Conservation (phyloP, 2,113 vertebrate genomes). For the Xiphias gladius region DNA sequence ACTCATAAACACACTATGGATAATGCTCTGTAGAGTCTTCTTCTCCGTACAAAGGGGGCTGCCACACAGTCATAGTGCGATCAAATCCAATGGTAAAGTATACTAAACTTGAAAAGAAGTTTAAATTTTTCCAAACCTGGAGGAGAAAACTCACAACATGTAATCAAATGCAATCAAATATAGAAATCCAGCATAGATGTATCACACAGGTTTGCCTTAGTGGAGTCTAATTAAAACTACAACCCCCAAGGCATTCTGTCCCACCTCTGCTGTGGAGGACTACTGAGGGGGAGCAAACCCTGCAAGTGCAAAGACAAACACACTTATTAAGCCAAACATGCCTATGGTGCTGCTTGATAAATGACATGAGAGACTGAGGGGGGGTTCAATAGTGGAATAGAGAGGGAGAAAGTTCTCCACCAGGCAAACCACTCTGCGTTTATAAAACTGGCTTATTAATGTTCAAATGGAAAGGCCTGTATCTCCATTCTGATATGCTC, state of each 20-base stretch:
- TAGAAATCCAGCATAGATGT: constrained; percentile 41
- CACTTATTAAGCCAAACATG: constrained; percentile 77
- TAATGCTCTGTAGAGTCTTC: constrained; percentile 13
- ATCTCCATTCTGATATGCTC: constrained; percentile 63
- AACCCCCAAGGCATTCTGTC: constrained; percentile 67
- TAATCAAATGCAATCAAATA: constrained; percentile 73
- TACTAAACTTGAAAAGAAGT: constrained; percentile 22
- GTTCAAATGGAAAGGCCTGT: constrained; percentile 66
- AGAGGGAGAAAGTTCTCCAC: constrained; percentile 48
- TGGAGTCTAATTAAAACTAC: constrained; percentile 76
- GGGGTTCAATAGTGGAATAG: constrained; percentile 33
- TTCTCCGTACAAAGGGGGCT: constrained; percentile 21
- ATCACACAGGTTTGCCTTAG: constrained; percentile 57
- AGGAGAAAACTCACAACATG: constrained; percentile 52
- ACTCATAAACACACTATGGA: constrained; percentile 6
- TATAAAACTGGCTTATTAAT: constrained; percentile 76
- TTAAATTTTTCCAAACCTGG: constrained; percentile 25
- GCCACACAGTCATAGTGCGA: constrained; percentile 12
- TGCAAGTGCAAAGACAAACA: constrained; percentile 72
- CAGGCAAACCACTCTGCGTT: constrained; percentile 69
- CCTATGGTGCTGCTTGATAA: constrained; percentile 70
- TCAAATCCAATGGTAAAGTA: constrained; percentile 52
- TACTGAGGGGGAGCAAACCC: constrained; percentile 54
- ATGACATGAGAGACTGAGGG: constrained; percentile 49
- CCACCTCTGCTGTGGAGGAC: constrained; percentile 49